These are phyloP conservation scores for Chaetura pelagica DNA, from an alignment of 2,113 vertebrate genomes.

Conservation along the genomic window DNA sequence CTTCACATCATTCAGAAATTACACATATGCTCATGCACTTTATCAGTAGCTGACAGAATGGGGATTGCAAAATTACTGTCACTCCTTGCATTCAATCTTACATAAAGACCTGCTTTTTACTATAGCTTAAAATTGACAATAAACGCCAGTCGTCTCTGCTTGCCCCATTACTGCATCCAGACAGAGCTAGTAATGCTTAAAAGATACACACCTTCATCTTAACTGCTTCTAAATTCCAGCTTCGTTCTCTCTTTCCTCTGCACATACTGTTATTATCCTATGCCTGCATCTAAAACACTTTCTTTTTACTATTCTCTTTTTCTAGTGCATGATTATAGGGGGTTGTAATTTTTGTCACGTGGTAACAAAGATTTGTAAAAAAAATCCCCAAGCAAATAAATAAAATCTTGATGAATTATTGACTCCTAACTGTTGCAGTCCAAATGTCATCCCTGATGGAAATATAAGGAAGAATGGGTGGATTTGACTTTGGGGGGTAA, in stretches of 20 bases:
- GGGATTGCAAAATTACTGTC: constrained; percentile 64
- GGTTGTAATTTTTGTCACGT: neutral
- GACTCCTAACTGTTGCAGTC: neutral
- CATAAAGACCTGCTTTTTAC: constrained; percentile 65
- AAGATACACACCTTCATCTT: constrained; percentile 1
- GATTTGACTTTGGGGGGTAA: neutral
- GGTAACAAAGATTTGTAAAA: neutral
- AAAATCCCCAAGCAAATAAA: neutral
- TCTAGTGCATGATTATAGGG: neutral
- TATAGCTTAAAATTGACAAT: constrained; percentile 62
- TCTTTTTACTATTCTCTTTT: neutral
- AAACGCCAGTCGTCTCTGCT: constrained; percentile 50
- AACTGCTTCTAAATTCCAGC: constrained; percentile 10
- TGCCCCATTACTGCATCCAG: constrained; percentile 40
- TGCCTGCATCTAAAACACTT: neutral
- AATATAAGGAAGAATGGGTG: neutral
- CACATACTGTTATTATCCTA: neutral
- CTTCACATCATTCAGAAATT: constrained; percentile 68
- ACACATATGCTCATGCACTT: constrained; percentile 65
- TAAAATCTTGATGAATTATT: neutral
- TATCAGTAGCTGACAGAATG: constrained; percentile 58
- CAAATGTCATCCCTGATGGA: neutral
- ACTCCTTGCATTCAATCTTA: constrained; percentile 64
- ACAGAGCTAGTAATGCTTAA: neutral
- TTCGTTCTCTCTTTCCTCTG: neutral